Evolutionary conservation across 2,888 invertebrate genomes (phyloP), one percentile per base, ranked within the genome.

Genomic region (Notodonta ziczac): DNA sequence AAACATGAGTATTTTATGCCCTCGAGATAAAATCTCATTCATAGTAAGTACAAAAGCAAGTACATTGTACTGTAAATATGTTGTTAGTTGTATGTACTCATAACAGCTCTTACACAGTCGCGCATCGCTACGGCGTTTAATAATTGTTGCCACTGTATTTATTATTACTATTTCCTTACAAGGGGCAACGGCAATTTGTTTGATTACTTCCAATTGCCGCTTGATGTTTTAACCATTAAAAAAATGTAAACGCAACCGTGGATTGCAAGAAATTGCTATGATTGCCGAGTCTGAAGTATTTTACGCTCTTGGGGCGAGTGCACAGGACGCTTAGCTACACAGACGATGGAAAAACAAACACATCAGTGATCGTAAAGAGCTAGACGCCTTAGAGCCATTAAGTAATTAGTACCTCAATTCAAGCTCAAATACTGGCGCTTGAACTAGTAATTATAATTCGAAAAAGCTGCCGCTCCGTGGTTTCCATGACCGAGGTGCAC

Each of bases 131-230:
- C 85, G 82, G 89, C 87, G 86, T 91, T 89, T 92, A 91, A 93
- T 91, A 84, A 83, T 85, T 84, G 82, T 81, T 86, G 85, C 84
- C 89, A 86, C 83, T 76, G 77, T 80, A 74, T 78, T 84, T 83
- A 87, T 86, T 87, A 87, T 86, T 87, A 82, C 86, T 81, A 86
- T 90, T 91, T 87, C 90, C 89, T 87, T 89, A 87, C 84, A 89
- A 81, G 86, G 83, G 73, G 82, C 81, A 85, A 83, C 83, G 77
- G 87, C 86, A 90, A 91, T 92, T 91, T 89, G 85, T 90, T 87
- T 88, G 87, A 91, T 88, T 89, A 83, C 88, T 78, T 77, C 83
- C 88, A 89, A 89, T 89, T 85, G 86, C 86, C 78, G 83, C 82
- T 82, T 82, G 85, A 90, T 89, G 89, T 86, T 89, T 87, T 82